Evolutionary conservation across 1,140 invertebrate species (phyloP).

Genomic region (Stegodyphus mimosarum): DNA sequence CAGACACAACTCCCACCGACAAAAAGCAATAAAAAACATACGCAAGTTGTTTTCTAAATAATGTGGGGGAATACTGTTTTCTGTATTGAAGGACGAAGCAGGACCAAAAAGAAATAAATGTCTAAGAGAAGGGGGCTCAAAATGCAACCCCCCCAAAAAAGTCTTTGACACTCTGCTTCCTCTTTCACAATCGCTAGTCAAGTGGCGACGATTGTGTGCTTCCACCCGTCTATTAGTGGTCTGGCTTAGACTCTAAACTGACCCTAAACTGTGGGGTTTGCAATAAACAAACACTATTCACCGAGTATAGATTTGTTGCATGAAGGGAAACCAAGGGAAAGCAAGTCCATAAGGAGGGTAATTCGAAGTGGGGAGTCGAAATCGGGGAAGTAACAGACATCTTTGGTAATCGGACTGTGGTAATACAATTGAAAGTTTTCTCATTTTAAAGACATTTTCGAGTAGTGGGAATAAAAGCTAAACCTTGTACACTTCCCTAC

Average conservation of each 20-base stretch:
- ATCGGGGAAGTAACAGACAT: too few relatives aligned
- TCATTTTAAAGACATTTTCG: too few relatives aligned
- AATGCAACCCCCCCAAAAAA: not conserved
- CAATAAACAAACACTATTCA: conserved; percentile 53
- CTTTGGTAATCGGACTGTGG: too few relatives aligned
- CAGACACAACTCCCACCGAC: not conserved
- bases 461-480: too few relatives aligned
- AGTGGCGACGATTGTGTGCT: conserved; percentile 23
- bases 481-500: too few relatives aligned
- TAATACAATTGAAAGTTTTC: too few relatives aligned
- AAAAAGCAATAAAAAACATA: not conserved
- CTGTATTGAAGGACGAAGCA: not conserved
- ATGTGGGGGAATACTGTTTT: conserved; percentile 22
- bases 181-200: conserved; percentile 41
- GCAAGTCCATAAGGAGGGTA: too few relatives aligned
- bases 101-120: not conserved
- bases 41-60: conserved; percentile 42
- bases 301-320: conserved; percentile 17
- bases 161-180: conserved; percentile 1
- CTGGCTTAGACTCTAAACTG: conserved; percentile 37
- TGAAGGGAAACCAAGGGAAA: not conserved
- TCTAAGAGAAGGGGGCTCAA: not conserved
- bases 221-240: conserved; percentile 36
- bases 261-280: conserved; percentile 24
- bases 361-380: too few relatives aligned